Base-by-base conservation (phyloP, 2,113 vertebrate species). In the Lontra canadensis region DNA sequence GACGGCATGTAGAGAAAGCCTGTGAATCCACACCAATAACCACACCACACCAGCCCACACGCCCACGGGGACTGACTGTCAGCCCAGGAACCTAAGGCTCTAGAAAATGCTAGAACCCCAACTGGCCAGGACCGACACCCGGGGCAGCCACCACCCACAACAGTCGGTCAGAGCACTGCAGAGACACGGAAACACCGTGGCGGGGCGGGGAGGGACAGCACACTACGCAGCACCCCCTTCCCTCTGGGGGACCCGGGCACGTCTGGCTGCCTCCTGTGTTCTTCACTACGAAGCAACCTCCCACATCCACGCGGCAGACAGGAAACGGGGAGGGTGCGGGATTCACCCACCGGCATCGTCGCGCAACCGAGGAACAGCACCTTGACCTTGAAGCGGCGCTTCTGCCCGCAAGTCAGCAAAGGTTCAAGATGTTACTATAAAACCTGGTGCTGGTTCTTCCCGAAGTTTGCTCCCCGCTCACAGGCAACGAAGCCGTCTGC, bases 71-170 rank as follows among this genome's bases (percentile, higher is more conserved):
- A n/a, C 7, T 31, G 20, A 23, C 55, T 23, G 47, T 23, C 76
- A 47, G 81, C 63, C 34, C 39, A 39, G 65, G 34, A 82, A 52
- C 12, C 23, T 18, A 90, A 59, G 88, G 52, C 36, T 78, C 44
- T 11, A 57, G 71, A 69, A 88, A n/a, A n/a, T 15, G 26, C 93
- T 52, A 20, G 52, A n/a, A 76, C 55, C 44, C 8, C 31, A 84
- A n/a, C 23, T 21, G 36, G 34, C 0, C 0, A 25, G 26, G 29
- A 36, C 7, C 0, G 1, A n/a, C 6, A 36, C 6, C 10, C 6
- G 49, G 55, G 34, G 42, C n/a, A 12, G 34, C n/a, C 20, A 8
- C 52, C 31, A 47, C 76, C 26, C 13, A 0, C 15, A 31, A 21
- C 31, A 12, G 78, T 29, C 23, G 14, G 21, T 42, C 1, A 36